Base-by-base conservation (phyloP, 2,113 vertebrate genomes). In the Parus major region DNA sequence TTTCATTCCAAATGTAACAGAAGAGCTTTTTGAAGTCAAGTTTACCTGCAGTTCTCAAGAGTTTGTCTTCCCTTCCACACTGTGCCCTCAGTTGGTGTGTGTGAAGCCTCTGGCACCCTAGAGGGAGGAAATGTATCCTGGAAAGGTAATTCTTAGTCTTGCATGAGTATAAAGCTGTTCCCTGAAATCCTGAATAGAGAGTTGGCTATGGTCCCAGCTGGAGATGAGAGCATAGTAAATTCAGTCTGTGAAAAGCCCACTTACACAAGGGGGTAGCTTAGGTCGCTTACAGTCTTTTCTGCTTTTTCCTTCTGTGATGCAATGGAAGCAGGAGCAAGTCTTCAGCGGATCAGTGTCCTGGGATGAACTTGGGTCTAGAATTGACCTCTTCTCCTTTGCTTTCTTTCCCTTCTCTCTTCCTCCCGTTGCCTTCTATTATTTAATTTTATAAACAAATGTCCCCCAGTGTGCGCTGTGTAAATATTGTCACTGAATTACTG, bases 401-500 rank as follows among this genome's bases (percentile, higher is more conserved):
- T 88, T 53, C 89, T 96, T 92, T 96, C 85, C 50, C 68, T 90
- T 91, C 78, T 92, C 53, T 96, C 64, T 61, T 96, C 53, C 59
- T 78, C 29, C 47, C 21, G 42, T 68, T 92, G 90, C 86, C 57
- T 81, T 84, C 86, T 91, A 96, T 97, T 97, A 97, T 98, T 98
- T 98, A 96, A 97, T 97, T 97, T 97, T 97, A 93, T 97, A 95
- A 97, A 92, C 92, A 97, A 97, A 94, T 4, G 2, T 95, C 94
- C 96, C 96, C 78, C 86, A 71, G 92, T 92, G 95, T 96, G 86
- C 82, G 20, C 88, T 95, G 53, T 95, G 96, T 98, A 98, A 98
- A 98, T 98, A 98, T 98, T 98, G 93, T 97, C 97, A 97, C 97
- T 97, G 96, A 98, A 98, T 98, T 98, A 97, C 95, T 97, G 97